Percentiles rank a stretch among this genome's conserved stretches.
phyloP scores from a whole-genome alignment of 37 sponge, comb jelly and placozoan species.

The Chondrilla cf. caribensis region DNA sequence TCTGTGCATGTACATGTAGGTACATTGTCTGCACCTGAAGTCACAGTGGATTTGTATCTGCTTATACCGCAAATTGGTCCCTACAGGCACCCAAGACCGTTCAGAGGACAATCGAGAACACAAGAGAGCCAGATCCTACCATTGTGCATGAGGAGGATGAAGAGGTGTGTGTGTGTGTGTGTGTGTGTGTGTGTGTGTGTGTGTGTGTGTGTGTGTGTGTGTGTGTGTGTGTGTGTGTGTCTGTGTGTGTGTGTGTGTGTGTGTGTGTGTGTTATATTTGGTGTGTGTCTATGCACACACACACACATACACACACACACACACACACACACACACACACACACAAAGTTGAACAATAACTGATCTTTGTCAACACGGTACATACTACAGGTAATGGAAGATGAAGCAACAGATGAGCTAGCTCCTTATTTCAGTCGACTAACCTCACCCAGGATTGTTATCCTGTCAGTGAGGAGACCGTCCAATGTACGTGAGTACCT shows the following conservation, averaged over 20 bases:
- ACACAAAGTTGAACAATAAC: background rate
- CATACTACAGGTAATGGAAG: slow-evolving; percentile 72
- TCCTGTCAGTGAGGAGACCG: slow-evolving; percentile 66
- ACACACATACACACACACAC: background rate
- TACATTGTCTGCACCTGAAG: too few species aligned
- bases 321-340: background rate
- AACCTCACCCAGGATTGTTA: slow-evolving; percentile 76
- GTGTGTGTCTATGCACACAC: background rate
- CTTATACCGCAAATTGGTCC: background rate
- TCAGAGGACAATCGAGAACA: slow-evolving; percentile 86
- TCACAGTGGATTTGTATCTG: background rate
- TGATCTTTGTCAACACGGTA: too few species aligned
- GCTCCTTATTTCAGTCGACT: slow-evolving; percentile 73
- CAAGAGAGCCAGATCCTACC: slow-evolving; percentile 79
- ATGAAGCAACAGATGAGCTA: slow-evolving; percentile 89
- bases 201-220: slow-evolving; percentile 23
- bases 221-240: background rate
- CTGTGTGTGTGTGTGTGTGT: background rate
- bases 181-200: slow-evolving; percentile 25
- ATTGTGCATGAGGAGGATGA: slow-evolving; percentile 75
- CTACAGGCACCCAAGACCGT: slow-evolving; percentile 68
- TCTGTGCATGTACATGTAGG: too few species aligned
- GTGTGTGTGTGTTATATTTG: background rate
- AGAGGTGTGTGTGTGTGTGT: slow-evolving; percentile 50
- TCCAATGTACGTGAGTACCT: slow-evolving; percentile 42